Evolutionary conservation across 2,797 vertebrate genomes (phyloP).

Genomic region (Gila robusta): DNA sequence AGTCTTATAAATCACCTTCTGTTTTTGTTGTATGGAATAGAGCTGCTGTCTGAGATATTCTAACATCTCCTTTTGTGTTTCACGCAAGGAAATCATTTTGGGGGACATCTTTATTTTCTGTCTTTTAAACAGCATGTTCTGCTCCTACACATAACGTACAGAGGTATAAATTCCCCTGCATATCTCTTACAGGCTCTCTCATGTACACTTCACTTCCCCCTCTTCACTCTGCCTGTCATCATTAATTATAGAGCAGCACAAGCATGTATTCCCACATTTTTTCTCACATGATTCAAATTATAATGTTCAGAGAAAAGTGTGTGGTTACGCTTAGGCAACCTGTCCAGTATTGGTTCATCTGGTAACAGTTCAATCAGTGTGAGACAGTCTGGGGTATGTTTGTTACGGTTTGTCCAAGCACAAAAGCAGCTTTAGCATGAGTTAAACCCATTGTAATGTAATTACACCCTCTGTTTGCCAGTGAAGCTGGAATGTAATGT

Average conservation of each 20-base stretch:
- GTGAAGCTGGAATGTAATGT: constrained; percentile 29
- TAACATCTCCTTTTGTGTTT: not conserved
- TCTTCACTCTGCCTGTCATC: not conserved
- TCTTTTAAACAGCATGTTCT: not conserved
- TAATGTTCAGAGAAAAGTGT: not conserved
- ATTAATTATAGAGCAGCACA: constrained; percentile 35
- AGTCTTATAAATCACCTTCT: not conserved
- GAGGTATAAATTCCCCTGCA: not conserved
- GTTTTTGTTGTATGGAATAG: not conserved
- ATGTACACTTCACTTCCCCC: not conserved
- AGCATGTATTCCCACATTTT: constrained; percentile 3
- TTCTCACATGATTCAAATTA: constrained; percentile 13
- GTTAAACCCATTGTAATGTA: not conserved
- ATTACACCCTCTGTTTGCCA: constrained; percentile 26
- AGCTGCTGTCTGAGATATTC: not conserved
- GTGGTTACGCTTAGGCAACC: not conserved
- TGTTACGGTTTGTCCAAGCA: constrained; percentile 18
- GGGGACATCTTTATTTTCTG: not conserved
- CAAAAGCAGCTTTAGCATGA: constrained; percentile 11
- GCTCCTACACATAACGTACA: not conserved
- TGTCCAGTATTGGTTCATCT: constrained; percentile 7
- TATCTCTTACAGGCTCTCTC: not conserved
- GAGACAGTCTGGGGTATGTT: constrained; percentile 2
- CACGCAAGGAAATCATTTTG: not conserved
- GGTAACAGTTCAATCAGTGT: not conserved